Conservation (phyloP, 2,797 vertebrate species). For the Australoheros facetus region DNA sequence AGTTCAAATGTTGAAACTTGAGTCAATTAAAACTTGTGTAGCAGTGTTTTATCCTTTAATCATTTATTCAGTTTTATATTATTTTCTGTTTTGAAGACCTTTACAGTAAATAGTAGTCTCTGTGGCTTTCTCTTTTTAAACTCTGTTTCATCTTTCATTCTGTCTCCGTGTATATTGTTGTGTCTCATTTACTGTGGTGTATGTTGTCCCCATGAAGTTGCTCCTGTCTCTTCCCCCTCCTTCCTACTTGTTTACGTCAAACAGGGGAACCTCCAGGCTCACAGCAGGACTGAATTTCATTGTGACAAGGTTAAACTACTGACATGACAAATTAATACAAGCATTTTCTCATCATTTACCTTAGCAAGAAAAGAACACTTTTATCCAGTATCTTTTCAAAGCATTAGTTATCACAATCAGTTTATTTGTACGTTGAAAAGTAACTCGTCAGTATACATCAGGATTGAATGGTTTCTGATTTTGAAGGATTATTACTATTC, state of each 20-base stretch:
- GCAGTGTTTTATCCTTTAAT: too few species aligned
- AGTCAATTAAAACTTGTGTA: too few species aligned
- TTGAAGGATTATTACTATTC: constrained; percentile 5
- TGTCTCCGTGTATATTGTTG: too few species aligned
- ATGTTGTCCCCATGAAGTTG: constrained; percentile 27
- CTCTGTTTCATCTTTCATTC: too few species aligned
- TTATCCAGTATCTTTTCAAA: background rate
- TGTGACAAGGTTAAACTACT: constrained; percentile 17
- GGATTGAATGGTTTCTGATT: background rate
- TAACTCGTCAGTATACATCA: background rate
- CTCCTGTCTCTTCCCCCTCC: constrained; percentile 3
- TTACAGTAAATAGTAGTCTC: too few species aligned
- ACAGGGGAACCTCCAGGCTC: constrained; percentile 18
- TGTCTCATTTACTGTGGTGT: background rate
- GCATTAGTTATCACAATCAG: background rate
- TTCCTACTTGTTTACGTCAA: constrained; percentile 50
- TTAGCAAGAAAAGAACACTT: background rate
- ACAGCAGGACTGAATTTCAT: constrained; percentile 27
- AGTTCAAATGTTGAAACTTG: too few species aligned
- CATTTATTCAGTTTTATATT: too few species aligned
- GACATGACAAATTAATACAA: constrained; percentile 27
- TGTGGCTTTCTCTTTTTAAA: too few species aligned
- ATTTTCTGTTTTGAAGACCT: too few species aligned
- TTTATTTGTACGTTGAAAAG: constrained; percentile 10
- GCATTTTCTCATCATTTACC: background rate